These are phyloP conservation scores for Macaria liturata DNA, from an alignment of 2,888 invertebrate species.

Conservation along the genomic window DNA sequence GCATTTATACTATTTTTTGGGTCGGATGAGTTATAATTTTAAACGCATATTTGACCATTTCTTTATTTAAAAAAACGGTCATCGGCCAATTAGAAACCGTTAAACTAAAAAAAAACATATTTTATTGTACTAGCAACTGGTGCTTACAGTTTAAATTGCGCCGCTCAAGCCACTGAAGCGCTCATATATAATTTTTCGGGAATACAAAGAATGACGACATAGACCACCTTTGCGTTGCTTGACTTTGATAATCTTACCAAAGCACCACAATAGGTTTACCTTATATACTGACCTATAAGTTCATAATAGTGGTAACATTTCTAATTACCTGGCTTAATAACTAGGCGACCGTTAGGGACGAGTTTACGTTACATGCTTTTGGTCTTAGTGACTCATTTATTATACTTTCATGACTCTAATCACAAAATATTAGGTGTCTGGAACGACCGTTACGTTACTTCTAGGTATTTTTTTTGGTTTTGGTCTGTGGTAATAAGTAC, in stretches of 20 bases:
- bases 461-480: too few species aligned
- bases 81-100: not conserved
- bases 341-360: constrained; percentile 17
- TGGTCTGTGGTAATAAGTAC: too few species aligned
- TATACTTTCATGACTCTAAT: constrained; percentile 18
- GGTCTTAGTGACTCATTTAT: constrained; percentile 14
- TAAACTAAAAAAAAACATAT: not conserved
- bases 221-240: too few species aligned
- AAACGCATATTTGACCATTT: too few species aligned
- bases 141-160: too few species aligned
- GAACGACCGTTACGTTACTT: not conserved
- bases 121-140: not conserved
- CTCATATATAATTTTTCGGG: too few species aligned
- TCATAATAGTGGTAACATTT: constrained; percentile 4
- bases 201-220: too few species aligned
- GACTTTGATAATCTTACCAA: too few species aligned
- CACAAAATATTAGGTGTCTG: constrained; percentile 8
- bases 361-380: constrained; percentile 21
- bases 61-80: too few species aligned
- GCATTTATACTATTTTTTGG: too few species aligned
- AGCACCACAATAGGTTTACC: too few species aligned
- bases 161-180: not conserved
- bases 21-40: too few species aligned
- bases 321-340: constrained; percentile 15
- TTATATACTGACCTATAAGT: constrained; percentile 8